A percentile compares a stretch with the other conserved stretches of the same genome.
These are phyloP conservation scores for Heliangelus exortis DNA, from an alignment of 2,797 vertebrate species.

Conservation along the genomic window DNA sequence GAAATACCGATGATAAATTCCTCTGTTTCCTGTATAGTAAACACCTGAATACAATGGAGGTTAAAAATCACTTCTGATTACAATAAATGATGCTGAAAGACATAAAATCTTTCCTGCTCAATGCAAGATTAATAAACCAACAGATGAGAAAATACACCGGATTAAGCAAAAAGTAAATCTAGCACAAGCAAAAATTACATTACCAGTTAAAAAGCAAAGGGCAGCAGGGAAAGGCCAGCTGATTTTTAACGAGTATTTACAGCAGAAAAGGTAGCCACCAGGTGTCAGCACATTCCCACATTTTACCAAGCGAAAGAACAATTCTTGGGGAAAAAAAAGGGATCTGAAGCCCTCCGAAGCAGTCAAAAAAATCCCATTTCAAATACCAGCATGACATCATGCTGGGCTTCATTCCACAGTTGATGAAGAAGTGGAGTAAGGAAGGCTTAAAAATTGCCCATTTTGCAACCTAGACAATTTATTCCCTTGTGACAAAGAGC, in stretches of 20 bases:
- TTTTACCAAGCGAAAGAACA: background rate
- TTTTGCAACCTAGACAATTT: background rate
- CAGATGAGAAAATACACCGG: background rate
- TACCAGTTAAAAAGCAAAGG: background rate
- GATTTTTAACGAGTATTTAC: background rate
- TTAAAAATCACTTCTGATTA: background rate
- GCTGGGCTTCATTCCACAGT: background rate
- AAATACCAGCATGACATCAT: background rate
- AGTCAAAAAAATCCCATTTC: background rate
- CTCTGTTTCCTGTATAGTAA: background rate
- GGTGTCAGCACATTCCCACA: constrained; percentile 64
- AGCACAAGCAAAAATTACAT: background rate
- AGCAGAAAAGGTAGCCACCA: constrained; percentile 43
- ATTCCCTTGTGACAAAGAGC: background rate
- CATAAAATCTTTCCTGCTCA: background rate
- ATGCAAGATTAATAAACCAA: background rate
- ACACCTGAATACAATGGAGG: background rate
- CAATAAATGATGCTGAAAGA: background rate
- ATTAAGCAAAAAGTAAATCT: background rate
- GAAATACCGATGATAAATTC: background rate
- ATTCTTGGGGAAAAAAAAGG: background rate
- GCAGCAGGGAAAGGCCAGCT: fast-evolving
- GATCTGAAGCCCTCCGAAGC: background rate
- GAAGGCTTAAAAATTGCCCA: background rate
- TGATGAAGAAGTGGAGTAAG: background rate